Base-by-base conservation (phyloP, 1,140 invertebrate species). In the Caenorhabditis inopinata region DNA sequence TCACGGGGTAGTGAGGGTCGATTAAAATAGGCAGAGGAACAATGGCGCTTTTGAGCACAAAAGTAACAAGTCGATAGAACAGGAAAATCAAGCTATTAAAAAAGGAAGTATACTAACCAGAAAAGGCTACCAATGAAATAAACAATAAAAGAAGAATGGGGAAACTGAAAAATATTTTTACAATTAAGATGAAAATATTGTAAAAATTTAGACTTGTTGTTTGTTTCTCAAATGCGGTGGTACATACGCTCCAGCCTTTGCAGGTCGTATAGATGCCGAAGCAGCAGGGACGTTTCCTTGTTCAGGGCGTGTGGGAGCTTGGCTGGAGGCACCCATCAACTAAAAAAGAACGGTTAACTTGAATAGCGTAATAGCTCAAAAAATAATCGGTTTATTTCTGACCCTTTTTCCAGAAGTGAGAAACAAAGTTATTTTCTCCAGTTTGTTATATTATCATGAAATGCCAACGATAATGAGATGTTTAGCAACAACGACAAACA, bases 171-270 rank as follows among this genome's bases (percentile, higher is more conserved):
- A n/a, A 35, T 38, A 29, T 29, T 25, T 77, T 53, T 21, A 73
- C 3, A 73, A 46, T 62, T 45, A 58, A 53, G 18, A 80, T 2
- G 14, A 75, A 16, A 51, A 16, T 42, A 58, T 9, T 14, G 32
- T 38, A 32, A 42, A 42, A 42, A 68, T 45, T 45, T 38, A 18
- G 32, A 12, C 32, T 21, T 42, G 29, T 29, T 45, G 23, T 45
- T 58, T 21, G 12, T 80, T 80, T 25, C 79, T 73, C 45, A 80
- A 38, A 76, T 80, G 79, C 11, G 79, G 79, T 35, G 79, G 79
- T 29, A 80, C 73, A 18, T 80, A 80, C 0, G 79, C 25, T 23
- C 49, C 48, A 45, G 45, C 49, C 21, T 75, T 76, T n/a, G 47
- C 14, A 23, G 35, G 1, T 16, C 16, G 46, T 18, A n/a, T 16